phyloP scores from a whole-genome alignment of 2,797 vertebrate genomes.

The Crypturellus tataupa region DNA sequence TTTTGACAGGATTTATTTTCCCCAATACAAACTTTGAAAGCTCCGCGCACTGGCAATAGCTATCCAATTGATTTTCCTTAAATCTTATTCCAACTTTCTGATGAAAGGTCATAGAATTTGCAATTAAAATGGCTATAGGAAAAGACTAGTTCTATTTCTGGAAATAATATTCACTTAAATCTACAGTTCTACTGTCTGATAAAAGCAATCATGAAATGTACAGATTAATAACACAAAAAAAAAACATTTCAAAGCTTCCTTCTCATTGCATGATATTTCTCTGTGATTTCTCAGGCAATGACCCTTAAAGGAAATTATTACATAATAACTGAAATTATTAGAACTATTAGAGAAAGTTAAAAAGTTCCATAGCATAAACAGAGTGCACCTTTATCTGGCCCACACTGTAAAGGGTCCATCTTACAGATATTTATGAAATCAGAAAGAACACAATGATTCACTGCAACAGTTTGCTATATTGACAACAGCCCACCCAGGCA shows the following conservation, averaged over 20 bases:
- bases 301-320: background rate
- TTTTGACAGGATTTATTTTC: background rate
- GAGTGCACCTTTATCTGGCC: background rate
- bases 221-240: background rate
- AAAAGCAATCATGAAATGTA: background rate
- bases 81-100: background rate
- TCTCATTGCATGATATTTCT: background rate
- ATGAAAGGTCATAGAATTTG: background rate
- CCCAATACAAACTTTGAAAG: background rate
- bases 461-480: constrained; percentile 1
- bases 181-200: background rate
- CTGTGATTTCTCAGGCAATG: background rate
- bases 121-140: background rate
- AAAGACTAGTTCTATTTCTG: background rate
- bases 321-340: constrained; percentile 6
- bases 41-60: background rate
- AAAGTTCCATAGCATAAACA: constrained; percentile 27
- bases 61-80: background rate
- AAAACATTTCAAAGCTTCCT: background rate
- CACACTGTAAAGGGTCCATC: background rate
- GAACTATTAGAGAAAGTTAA: background rate
- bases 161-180: constrained; percentile 7
- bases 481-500: constrained; percentile 84
- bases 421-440: constrained; percentile 13
- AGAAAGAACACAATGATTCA: constrained; percentile 26